Evolutionary conservation across 2,113 vertebrate species (phyloP), one percentile per base, ranked within the genome.

Genomic region (Anhinga rufa): DNA sequence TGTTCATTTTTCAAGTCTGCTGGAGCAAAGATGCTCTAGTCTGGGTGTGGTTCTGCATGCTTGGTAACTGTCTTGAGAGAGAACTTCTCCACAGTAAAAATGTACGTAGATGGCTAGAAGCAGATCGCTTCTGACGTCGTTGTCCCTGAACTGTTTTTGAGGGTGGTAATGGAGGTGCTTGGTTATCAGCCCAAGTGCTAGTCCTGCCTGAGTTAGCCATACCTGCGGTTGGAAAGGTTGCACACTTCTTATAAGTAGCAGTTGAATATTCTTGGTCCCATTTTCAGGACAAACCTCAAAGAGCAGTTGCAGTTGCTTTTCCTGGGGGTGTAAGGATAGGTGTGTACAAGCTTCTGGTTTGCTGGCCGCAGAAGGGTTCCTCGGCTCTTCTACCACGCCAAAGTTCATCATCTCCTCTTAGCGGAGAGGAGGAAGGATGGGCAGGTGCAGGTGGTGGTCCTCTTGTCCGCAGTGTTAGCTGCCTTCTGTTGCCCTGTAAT

Each of bases 241-340:
- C 10, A 1, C 0, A 1, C 48, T 42, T 42, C 51, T 52, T n/a
- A 14, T 4, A 32, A n/a, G n/a, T 34, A 88, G 74, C 21, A 42
- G 51, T 10, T 54, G 18, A 48, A 20, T 57, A 9, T 49, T 71
- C 64, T 51, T 69, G 42, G 11, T 75, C 55, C 11, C 5, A 2
- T 85, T 62, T 61, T 71, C 76, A 58, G 65, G 38, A 29, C 28
- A 42, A 44, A 49, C 16, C 38, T 86, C 57, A 54, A 48, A 64
- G 28, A 49, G 76, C 44, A 58, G 44, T 60, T 85, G 40, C 32
- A 24, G 15, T 51, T 75, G 62, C 9, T 46, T 36, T 54, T 77
- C 18, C 26, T 54, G 51, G 34, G 29, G 32, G 21, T 3, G 7
- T 49, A 9, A 49, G 32, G 31, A 31, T 34, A 42, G 38, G 21